Evolutionary conservation across 2,888 invertebrate species (phyloP).

Genomic region (Anaspis maculata): DNA sequence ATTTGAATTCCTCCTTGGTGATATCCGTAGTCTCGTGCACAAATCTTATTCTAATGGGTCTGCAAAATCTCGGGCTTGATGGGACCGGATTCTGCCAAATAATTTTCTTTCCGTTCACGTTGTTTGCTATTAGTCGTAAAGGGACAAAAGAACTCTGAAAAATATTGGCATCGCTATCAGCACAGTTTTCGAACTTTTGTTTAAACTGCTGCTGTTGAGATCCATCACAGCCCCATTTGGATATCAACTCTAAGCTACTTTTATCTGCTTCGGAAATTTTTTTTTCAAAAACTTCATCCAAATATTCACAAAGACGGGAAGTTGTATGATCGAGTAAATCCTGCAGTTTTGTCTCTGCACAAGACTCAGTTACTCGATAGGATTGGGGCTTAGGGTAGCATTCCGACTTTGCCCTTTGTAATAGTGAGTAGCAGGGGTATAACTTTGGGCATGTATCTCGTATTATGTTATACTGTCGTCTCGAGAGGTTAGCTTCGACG

Average conservation of each 20-base stretch:
- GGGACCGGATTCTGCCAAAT: slow-evolving; percentile 27
- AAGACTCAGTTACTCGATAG: neutral
- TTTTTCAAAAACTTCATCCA: neutral
- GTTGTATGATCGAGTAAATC: neutral
- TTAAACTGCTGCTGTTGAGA: slow-evolving; percentile 22
- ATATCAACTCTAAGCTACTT: too few relatives aligned
- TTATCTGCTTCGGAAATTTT: too few relatives aligned
- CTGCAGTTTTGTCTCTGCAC: neutral
- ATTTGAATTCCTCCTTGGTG: slow-evolving; percentile 21
- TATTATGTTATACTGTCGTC: neutral
- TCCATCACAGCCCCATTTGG: too few relatives aligned
- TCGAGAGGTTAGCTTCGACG: neutral
- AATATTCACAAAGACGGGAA: neutral
- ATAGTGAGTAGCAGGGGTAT: neutral
- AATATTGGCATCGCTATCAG: slow-evolving; percentile 16
- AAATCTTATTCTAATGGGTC: slow-evolving; percentile 26
- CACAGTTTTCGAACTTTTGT: slow-evolving; percentile 21
- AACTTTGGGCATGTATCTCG: neutral
- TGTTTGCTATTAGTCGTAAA: slow-evolving; percentile 14
- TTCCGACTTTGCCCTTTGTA: neutral
- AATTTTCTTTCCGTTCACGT: too few relatives aligned
- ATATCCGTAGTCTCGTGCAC: slow-evolving; percentile 20
- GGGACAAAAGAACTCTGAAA: slow-evolving; percentile 22
- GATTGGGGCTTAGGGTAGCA: neutral
- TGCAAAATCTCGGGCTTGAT: slow-evolving; percentile 24